A percentile compares a stretch with the other conserved stretches of the same genome.
phyloP scores from a whole-genome alignment of 2,113 vertebrate genomes.

The Rhinolophus sinicus region DNA sequence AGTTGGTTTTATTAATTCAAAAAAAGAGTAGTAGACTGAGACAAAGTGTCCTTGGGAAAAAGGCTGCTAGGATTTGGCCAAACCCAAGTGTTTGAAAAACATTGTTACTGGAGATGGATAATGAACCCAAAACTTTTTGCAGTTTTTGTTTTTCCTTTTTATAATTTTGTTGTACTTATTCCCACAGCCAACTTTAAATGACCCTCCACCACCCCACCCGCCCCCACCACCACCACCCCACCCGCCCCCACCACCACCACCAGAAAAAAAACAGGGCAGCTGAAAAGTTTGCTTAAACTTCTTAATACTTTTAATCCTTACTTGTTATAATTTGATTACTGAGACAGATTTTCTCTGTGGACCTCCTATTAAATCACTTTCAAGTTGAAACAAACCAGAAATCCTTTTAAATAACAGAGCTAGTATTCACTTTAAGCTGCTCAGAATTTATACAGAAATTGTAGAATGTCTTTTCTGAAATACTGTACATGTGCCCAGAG shows the following conservation, averaged over 20 bases:
- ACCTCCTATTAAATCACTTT: conserved; percentile 88
- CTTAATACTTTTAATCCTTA: conserved; percentile 90
- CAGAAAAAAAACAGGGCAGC: conserved; percentile 76
- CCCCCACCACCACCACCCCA: no score
- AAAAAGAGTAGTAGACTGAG: neutral
- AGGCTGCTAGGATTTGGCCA: conserved; percentile 42
- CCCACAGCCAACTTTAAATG: conserved; percentile 83
- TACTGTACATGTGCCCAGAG: conserved; percentile 51
- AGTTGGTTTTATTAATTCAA: conserved; percentile 40
- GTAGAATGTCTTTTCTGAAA: conserved; percentile 75
- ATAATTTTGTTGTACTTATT: conserved; percentile 84
- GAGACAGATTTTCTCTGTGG: conserved; percentile 89
- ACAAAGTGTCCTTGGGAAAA: conserved; percentile 49
- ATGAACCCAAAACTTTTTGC: conserved; percentile 12
- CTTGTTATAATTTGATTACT: conserved; percentile 91
- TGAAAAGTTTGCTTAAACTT: conserved; percentile 87
- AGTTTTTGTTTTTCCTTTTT: conserved; percentile 75
- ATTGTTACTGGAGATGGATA: conserved; percentile 53
- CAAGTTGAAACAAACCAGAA: conserved; percentile 90
- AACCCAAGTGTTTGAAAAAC: conserved; percentile 69
- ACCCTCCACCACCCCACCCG: neutral
- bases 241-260: no score
- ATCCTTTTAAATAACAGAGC: conserved; percentile 87
- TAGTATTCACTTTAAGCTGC: conserved; percentile 81
- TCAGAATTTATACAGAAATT: conserved; percentile 81